phyloP scores from a whole-genome alignment of 2,797 vertebrate genomes.

The Scyliorhinus canicula region DNA sequence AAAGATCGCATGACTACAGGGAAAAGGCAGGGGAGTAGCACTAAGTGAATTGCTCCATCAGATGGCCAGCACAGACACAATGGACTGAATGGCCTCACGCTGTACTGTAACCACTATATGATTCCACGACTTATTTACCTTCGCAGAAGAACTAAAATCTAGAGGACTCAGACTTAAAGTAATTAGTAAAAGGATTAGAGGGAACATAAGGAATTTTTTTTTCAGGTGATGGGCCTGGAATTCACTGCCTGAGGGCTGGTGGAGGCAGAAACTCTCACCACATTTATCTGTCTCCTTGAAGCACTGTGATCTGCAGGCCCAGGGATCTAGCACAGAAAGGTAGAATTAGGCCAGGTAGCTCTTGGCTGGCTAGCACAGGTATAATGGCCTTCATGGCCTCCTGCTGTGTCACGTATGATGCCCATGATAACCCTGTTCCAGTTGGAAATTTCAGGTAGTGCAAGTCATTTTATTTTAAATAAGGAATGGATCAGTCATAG shows the following conservation, averaged over 20 bases:
- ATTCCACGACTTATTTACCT: background rate
- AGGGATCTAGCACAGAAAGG: background rate
- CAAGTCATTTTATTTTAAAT: background rate
- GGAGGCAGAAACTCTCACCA: too few species aligned
- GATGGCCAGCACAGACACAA: background rate
- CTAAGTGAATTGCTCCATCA: background rate
- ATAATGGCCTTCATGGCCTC: background rate
- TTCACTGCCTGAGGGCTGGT: background rate
- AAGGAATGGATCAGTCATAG: background rate
- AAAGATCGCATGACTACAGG: background rate
- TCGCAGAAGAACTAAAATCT: background rate
- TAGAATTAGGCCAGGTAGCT: background rate
- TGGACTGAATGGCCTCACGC: background rate
- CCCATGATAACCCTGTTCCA: background rate
- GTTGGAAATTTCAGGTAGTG: background rate
- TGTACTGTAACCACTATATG: background rate
- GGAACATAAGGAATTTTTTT: background rate
- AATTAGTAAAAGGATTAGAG: background rate
- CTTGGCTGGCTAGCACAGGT: background rate
- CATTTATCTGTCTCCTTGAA: too few species aligned
- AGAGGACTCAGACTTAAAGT: background rate
- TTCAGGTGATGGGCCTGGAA: background rate
- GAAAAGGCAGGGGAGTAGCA: background rate
- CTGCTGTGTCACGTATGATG: background rate
- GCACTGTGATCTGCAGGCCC: background rate